phyloP scores from a whole-genome alignment of 2,888 invertebrate species.

The Ecdyonurus torrentis region DNA sequence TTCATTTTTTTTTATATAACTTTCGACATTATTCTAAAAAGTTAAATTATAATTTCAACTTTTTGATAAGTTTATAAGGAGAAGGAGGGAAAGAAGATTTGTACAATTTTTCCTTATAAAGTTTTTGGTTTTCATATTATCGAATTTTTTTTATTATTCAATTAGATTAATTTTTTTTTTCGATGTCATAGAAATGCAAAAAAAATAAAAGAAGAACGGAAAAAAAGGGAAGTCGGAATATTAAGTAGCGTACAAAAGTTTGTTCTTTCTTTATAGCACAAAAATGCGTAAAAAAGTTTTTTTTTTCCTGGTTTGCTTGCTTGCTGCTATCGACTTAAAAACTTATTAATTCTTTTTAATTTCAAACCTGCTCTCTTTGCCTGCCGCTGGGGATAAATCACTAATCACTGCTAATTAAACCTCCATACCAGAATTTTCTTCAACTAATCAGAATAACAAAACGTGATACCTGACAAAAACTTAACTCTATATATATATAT shows the following conservation, averaged over 20 bases:
- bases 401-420: no score
- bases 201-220: not conserved
- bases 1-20: no score
- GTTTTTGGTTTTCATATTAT: not conserved
- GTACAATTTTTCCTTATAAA: no score
- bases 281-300: not conserved
- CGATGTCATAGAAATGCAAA: not conserved
- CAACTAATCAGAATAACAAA: no score
- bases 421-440: no score
- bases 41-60: not conserved
- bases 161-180: not conserved
- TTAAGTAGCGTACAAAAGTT: not conserved
- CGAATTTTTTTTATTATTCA: not conserved
- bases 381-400: not conserved
- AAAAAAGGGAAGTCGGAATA: not conserved
- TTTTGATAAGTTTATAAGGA: not conserved
- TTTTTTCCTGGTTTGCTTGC: not conserved
- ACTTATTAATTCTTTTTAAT: not conserved
- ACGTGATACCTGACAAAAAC: no score
- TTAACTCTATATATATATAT: no score
- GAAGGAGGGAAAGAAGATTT: no score
- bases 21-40: no score
- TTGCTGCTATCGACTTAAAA: not conserved
- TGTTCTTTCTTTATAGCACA: not conserved
- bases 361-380: no score